Percentiles rank a stretch among this genome's conserved stretches.
Evolutionary conservation across 2,113 vertebrate species (phyloP).

Genomic region (Xenus cinereus): DNA sequence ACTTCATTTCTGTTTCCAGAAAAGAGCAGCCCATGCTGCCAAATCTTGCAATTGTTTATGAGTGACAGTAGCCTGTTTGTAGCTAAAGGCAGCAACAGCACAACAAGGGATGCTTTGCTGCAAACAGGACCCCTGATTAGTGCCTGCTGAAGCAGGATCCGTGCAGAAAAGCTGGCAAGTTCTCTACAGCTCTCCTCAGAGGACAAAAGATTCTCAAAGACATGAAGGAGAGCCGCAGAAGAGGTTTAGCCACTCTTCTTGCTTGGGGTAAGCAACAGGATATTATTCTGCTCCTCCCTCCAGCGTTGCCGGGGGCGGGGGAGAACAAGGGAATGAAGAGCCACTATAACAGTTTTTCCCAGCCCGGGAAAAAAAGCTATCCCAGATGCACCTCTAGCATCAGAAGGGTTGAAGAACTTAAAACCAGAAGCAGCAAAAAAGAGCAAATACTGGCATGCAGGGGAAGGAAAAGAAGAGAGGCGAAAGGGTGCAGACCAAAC

Average conservation of each 20-base stretch:
- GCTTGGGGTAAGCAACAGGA: not conserved
- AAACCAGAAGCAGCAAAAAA: not conserved
- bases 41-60: slow-evolving; percentile 55
- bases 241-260: not conserved
- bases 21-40: slow-evolving; percentile 27
- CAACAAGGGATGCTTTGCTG: not conserved
- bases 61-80: slow-evolving; percentile 43
- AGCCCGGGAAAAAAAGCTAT: not conserved
- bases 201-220: not conserved
- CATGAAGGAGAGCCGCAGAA: not conserved
- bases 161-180: not conserved
- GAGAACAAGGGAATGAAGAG: not conserved
- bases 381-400: not conserved
- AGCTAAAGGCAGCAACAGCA: slow-evolving; percentile 27
- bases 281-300: not conserved
- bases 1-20: slow-evolving; percentile 43
- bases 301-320: not conserved
- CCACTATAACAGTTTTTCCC: not conserved
- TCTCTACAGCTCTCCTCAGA: not conserved
- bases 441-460: not conserved
- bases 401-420: not conserved
- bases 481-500: not conserved
- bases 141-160: not conserved
- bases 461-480: not conserved
- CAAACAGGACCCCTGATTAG: not conserved